Conservation (phyloP, 1,140 invertebrate genomes). For the Papilio glaucus region DNA sequence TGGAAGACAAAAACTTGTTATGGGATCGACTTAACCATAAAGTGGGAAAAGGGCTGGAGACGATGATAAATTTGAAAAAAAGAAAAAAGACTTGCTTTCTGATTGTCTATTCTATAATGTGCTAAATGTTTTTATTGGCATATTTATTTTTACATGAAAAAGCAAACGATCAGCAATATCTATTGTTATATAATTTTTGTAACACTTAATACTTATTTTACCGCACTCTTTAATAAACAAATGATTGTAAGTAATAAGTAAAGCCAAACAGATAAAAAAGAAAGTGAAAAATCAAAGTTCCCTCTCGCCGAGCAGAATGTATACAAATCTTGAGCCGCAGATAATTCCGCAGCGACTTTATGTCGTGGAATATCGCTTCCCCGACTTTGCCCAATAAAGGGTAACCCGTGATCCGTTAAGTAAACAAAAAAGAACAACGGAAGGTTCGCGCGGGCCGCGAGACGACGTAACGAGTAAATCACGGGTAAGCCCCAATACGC, state of each 20-base stretch:
- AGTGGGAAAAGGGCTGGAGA: too few species aligned
- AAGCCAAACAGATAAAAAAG: slow-evolving; percentile 5
- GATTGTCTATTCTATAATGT: too few species aligned
- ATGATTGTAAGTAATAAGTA: not conserved
- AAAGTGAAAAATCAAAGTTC: not conserved
- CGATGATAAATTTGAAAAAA: too few species aligned
- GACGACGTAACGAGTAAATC: slow-evolving; percentile 78
- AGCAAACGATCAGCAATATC: too few species aligned
- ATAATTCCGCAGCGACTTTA: slow-evolving; percentile 64
- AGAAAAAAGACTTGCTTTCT: too few species aligned
- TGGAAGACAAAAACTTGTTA: too few species aligned
- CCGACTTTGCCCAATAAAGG: slow-evolving; percentile 80
- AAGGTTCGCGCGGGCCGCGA: slow-evolving; percentile 59
- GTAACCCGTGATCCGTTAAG: slow-evolving; percentile 78
- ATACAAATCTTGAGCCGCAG: slow-evolving; percentile 58
- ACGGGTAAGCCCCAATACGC: slow-evolving; percentile 74
- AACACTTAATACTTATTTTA: too few species aligned
- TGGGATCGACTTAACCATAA: too few species aligned
- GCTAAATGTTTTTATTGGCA: too few species aligned
- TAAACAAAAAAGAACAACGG: slow-evolving; percentile 76
- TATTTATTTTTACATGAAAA: too few species aligned
- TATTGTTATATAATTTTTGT: too few species aligned
- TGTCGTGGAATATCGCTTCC: slow-evolving; percentile 73
- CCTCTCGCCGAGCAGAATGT: slow-evolving; percentile 48
- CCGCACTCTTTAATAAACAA: too few species aligned